Percentiles rank a stretch among this genome's conserved stretches.
These are phyloP conservation scores for Furcula furcula DNA, from an alignment of 2,888 invertebrate genomes.

Conservation along the genomic window DNA sequence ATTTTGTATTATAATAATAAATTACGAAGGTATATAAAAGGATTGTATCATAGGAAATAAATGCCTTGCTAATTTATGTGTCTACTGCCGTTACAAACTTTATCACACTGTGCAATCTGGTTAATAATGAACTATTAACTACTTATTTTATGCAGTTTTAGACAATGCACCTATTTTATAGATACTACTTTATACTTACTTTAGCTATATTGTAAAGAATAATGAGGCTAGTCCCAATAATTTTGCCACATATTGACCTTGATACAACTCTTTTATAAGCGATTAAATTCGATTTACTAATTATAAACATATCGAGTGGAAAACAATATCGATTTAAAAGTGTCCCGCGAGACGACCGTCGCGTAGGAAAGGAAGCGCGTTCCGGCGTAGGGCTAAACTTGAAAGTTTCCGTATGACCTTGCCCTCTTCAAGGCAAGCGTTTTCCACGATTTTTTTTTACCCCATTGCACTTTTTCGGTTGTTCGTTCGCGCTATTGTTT, in stretches of 20 bases:
- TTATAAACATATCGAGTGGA: too few relatives aligned
- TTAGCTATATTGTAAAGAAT: too few relatives aligned
- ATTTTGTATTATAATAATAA: slow-evolving; percentile 9
- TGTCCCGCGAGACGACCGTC: slow-evolving; percentile 20
- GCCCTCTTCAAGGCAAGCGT: slow-evolving; percentile 45
- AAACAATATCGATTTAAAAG: slow-evolving; percentile 12
- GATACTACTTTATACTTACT: too few relatives aligned
- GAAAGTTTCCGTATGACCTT: slow-evolving; percentile 63
- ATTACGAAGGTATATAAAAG: slow-evolving; percentile 5
- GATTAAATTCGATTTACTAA: too few relatives aligned
- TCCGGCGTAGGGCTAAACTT: slow-evolving; percentile 40
- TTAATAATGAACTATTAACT: background rate
- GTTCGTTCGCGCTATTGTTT: slow-evolving; percentile 38
- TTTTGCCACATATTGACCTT: too few relatives aligned
- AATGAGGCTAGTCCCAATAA: too few relatives aligned
- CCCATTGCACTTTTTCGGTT: slow-evolving; percentile 28
- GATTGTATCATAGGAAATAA: background rate
- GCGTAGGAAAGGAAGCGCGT: slow-evolving; percentile 18
- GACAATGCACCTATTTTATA: too few relatives aligned
- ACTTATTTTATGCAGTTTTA: too few relatives aligned
- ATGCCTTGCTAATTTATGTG: background rate
- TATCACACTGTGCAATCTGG: background rate
- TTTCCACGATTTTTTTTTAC: slow-evolving; percentile 40
- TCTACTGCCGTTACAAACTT: background rate
- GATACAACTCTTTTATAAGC: too few relatives aligned